Evolutionary conservation across 1,140 invertebrate species (phyloP).

Genomic region (Holcopasites calliopsidis): DNA sequence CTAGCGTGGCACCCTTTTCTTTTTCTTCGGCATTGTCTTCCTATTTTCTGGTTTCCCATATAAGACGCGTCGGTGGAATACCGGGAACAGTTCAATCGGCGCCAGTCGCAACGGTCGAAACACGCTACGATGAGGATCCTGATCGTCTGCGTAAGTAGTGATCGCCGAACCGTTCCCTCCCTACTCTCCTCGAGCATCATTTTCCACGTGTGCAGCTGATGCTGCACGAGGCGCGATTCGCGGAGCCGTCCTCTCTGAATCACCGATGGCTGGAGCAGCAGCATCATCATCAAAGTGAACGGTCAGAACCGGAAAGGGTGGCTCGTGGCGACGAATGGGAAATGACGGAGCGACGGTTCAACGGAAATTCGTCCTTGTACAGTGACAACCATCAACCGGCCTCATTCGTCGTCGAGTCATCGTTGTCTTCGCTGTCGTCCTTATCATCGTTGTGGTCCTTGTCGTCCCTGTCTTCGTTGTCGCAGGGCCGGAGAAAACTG

Average conservation of each 20-base stretch:
- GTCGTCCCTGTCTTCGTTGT: no score
- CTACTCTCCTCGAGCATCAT: no score
- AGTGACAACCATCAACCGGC: no score
- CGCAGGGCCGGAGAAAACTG: no score
- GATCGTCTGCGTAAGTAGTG: conserved; percentile 52
- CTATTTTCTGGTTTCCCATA: conserved; percentile 26
- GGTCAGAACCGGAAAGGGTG: not conserved
- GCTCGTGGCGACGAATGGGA: not conserved
- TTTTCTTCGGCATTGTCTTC: not conserved
- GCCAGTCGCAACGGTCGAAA: not conserved
- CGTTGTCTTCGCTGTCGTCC: no score
- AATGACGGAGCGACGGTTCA: no score
- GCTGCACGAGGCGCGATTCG: not conserved
- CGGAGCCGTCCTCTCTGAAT: not conserved
- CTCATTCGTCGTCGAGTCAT: no score
- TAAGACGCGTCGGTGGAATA: conserved; percentile 12
- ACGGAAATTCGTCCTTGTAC: no score
- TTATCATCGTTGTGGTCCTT: no score
- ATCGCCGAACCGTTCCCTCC: no score
- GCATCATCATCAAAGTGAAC: no score
- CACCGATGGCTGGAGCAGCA: not conserved
- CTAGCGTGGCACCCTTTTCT: not conserved
- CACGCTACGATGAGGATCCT: conserved; percentile 40
- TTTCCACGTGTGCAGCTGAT: conserved; percentile 2
- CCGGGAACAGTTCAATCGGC: conserved; percentile 1